phyloP scores from a whole-genome alignment of 1,140 invertebrate genomes.

The Heliconius eleuchia region DNA sequence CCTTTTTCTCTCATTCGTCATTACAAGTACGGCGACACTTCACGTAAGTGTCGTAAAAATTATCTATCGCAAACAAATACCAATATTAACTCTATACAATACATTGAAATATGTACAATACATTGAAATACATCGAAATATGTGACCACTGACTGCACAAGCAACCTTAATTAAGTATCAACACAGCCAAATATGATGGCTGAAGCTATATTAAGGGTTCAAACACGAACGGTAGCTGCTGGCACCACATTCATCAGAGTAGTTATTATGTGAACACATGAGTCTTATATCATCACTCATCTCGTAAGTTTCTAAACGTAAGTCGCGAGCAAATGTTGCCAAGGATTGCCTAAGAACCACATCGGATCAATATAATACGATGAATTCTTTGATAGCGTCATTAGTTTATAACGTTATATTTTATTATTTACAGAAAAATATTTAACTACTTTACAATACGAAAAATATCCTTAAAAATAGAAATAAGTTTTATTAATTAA shows the following conservation, averaged over 20 bases:
- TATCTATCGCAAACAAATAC: too few species aligned
- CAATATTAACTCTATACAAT: not conserved
- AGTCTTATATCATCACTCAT: constrained; percentile 73
- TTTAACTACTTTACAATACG: too few species aligned
- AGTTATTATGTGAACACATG: constrained; percentile 74
- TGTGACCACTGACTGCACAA: not conserved
- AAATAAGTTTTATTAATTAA: too few species aligned
- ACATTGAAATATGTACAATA: not conserved
- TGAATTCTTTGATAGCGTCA: not conserved
- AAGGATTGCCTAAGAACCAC: not conserved
- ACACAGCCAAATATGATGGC: not conserved
- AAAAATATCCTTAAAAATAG: too few species aligned
- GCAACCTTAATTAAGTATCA: not conserved
- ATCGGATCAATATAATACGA: not conserved
- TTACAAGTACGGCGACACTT: too few species aligned
- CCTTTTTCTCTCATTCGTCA: too few species aligned
- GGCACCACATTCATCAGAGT: constrained; percentile 67
- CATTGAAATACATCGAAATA: not conserved
- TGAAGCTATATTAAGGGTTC: constrained; percentile 38
- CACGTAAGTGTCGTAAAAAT: too few species aligned
- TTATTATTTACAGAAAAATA: too few species aligned
- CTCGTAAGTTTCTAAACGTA: constrained; percentile 53
- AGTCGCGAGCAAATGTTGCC: constrained; percentile 56
- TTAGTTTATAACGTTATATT: too few species aligned
- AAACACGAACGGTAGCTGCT: constrained; percentile 47